phyloP scores from a whole-genome alignment of 2,888 invertebrate species.

The Dicyrtoma fusca region DNA sequence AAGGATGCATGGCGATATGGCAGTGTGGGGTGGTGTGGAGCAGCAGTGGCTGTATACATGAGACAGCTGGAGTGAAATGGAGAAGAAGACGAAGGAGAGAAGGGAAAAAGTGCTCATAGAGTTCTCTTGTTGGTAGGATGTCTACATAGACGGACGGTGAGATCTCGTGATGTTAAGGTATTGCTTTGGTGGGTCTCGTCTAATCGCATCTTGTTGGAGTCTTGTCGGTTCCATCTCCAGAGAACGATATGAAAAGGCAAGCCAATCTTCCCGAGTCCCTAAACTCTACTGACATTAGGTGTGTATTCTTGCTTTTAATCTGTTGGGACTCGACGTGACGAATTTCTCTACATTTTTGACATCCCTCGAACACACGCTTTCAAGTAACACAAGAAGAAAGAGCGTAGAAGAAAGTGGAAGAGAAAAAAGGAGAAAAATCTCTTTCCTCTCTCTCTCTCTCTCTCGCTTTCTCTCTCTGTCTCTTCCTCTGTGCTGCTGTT shows the following conservation, averaged over 20 bases:
- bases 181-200: constrained; percentile 35
- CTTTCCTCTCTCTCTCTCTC: constrained; percentile 5
- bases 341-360: constrained; percentile 43
- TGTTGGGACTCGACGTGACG: constrained; percentile 47
- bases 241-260: constrained; percentile 41
- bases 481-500: constrained; percentile 11
- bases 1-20: not conserved
- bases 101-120: not conserved
- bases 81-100: not conserved
- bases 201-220: constrained; percentile 41
- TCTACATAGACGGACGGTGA: constrained; percentile 1
- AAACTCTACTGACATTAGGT: constrained; percentile 42
- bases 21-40: constrained; percentile 10
- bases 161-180: constrained; percentile 23
- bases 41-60: too few relatives aligned
- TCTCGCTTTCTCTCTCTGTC: not conserved
- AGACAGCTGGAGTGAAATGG: constrained; percentile 29
- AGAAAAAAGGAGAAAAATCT: constrained; percentile 31
- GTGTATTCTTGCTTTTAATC: constrained; percentile 45
- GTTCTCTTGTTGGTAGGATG: too few relatives aligned
- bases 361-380: constrained; percentile 17
- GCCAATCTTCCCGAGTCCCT: constrained; percentile 44
- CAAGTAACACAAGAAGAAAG: not conserved
- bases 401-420: not conserved
- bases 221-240: constrained; percentile 40